A percentile compares a stretch with the other conserved stretches of the same genome.
Conservation (phyloP, 2,113 vertebrate species). For the Geococcyx californianus region DNA sequence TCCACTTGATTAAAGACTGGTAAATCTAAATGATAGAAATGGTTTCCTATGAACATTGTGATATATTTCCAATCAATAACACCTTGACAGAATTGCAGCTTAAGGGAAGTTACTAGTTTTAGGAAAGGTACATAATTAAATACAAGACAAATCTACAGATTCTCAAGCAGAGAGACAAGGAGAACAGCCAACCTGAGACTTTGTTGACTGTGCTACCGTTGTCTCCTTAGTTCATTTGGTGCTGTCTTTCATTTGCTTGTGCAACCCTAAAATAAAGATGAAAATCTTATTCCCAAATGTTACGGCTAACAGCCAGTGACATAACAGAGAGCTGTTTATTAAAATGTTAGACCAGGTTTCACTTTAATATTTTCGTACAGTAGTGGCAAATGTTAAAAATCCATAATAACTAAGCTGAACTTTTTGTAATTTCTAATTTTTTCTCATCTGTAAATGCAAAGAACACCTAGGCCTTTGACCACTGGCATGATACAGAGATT, state of each 20-base stretch:
- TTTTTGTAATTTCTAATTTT: not conserved
- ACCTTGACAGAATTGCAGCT: not conserved
- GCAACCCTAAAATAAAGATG: not conserved
- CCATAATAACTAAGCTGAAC: not conserved
- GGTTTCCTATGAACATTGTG: not conserved
- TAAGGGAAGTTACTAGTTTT: constrained; percentile 5
- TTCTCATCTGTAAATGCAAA: not conserved
- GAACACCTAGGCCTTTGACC: not conserved
- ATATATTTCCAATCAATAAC: not conserved
- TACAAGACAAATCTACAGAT: not conserved
- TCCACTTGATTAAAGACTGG: not conserved
- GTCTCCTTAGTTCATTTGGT: not conserved
- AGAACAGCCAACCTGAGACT: not conserved
- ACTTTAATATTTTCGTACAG: not conserved
- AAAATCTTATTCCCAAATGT: not conserved
- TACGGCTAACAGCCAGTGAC: not conserved
- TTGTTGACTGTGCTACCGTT: not conserved
- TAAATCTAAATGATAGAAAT: constrained; percentile 19
- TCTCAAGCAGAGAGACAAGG: not conserved
- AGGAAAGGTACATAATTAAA: not conserved
- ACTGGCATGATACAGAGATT: not conserved
- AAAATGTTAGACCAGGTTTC: not conserved
- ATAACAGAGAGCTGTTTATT: not conserved
- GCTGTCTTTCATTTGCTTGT: not conserved
- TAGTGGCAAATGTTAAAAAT: not conserved